phyloP scores from a whole-genome alignment of 2,113 vertebrate species.

The Oceanodroma tethys region DNA sequence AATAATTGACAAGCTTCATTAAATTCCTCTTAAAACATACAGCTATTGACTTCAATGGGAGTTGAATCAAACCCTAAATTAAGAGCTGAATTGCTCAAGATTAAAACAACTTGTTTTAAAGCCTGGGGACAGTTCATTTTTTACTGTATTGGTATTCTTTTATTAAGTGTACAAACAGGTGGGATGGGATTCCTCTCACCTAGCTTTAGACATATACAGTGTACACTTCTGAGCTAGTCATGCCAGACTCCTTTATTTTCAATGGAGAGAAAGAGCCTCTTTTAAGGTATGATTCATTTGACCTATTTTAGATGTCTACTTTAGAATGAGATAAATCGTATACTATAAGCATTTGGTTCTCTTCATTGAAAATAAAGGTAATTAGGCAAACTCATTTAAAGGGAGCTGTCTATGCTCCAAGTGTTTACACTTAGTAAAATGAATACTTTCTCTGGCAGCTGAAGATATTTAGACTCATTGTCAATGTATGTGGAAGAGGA shows the following conservation, averaged over 20 bases:
- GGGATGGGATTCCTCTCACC: constrained; percentile 36
- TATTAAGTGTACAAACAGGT: constrained; percentile 24
- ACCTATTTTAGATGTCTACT: constrained; percentile 29
- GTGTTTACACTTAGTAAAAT: background rate
- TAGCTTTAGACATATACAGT: background rate
- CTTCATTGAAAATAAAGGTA: constrained; percentile 12
- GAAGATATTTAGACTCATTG: background rate
- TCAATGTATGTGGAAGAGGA: background rate
- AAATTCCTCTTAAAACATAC: constrained; percentile 24
- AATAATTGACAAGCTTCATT: constrained; percentile 34
- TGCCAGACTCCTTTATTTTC: constrained; percentile 8
- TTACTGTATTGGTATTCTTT: background rate
- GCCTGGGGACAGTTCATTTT: constrained; percentile 35
- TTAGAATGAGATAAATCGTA: constrained; percentile 2
- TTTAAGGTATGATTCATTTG: constrained; percentile 34
- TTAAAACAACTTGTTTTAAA: constrained; percentile 40
- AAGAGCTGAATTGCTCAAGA: constrained; percentile 19
- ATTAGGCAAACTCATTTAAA: constrained; percentile 22
- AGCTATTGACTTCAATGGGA: constrained; percentile 21
- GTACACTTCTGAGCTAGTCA: background rate
- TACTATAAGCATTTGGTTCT: background rate
- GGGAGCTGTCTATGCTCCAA: background rate
- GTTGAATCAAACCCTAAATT: constrained; percentile 27
- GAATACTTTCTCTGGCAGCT: background rate
- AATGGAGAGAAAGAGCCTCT: background rate